These are phyloP conservation scores for Brachyopa scutellaris DNA, from an alignment of 2,888 invertebrate species.

Conservation along the genomic window DNA sequence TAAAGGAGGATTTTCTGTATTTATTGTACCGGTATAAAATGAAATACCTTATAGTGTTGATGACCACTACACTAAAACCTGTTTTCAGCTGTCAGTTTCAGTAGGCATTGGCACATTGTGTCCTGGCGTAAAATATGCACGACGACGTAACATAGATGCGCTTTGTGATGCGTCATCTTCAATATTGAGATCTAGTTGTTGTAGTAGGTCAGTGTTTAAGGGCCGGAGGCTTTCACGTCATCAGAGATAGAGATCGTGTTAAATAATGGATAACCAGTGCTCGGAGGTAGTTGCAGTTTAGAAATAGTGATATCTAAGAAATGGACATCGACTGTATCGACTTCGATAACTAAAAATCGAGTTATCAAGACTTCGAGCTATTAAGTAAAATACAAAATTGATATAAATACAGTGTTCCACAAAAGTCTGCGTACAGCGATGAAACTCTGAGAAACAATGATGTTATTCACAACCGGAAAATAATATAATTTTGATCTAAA, in stretches of 20 bases:
- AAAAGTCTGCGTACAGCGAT: too few species aligned
- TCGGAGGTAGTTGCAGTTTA: too few species aligned
- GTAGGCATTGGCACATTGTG: background rate
- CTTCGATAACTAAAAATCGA: too few species aligned
- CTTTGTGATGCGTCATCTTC: slow-evolving; percentile 15
- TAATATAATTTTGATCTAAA: too few species aligned
- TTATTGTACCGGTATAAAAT: background rate
- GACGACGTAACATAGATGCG: background rate
- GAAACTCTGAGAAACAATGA: too few species aligned
- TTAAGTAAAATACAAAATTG: too few species aligned
- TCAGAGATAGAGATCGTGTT: slow-evolving; percentile 7
- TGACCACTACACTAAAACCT: slow-evolving; percentile 30
- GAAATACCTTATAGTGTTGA: slow-evolving; percentile 2
- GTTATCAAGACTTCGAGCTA: too few species aligned
- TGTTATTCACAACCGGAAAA: too few species aligned
- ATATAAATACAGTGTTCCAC: too few species aligned
- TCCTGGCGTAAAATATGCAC: background rate
- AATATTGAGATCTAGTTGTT: slow-evolving; percentile 10
- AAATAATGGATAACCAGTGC: slow-evolving; percentile 22
- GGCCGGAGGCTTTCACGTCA: slow-evolving; percentile 25
- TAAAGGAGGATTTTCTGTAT: background rate
- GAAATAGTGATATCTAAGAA: too few species aligned
- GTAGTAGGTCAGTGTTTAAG: slow-evolving; percentile 38
- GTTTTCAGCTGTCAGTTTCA: slow-evolving; percentile 25
- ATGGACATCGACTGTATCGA: too few species aligned